phyloP scores from a whole-genome alignment of 2,797 vertebrate species.

The Anguilla anguilla region DNA sequence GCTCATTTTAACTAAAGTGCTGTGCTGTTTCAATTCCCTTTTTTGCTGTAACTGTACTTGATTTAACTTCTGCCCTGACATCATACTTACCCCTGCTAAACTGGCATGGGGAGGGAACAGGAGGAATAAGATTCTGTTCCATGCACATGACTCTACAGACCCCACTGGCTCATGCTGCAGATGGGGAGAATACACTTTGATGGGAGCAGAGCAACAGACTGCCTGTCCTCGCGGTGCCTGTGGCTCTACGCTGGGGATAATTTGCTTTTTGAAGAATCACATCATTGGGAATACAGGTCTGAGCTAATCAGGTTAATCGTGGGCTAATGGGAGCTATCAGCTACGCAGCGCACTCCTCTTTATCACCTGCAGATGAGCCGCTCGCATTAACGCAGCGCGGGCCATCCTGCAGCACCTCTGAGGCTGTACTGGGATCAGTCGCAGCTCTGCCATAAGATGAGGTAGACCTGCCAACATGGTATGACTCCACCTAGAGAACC shows the following conservation, averaged over 20 bases:
- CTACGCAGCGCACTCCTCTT: constrained; percentile 42
- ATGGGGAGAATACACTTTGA: neutral
- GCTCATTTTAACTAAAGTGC: neutral
- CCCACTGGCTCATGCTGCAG: neutral
- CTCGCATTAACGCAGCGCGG: neutral
- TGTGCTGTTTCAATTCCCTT: neutral
- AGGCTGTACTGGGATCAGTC: neutral
- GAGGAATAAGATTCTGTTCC: neutral
- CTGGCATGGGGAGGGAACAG: neutral
- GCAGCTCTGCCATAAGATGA: neutral
- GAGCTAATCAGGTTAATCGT: constrained; percentile 65
- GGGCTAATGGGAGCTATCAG: constrained; percentile 63
- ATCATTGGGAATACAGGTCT: constrained; percentile 54
- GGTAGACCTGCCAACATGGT: neutral
- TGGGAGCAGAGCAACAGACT: neutral
- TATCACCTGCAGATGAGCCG: constrained; percentile 59
- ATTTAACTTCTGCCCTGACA: constrained; percentile 20
- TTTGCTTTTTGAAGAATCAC: constrained; percentile 46
- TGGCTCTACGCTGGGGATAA: constrained; percentile 34
- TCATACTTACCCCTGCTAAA: constrained; percentile 18
- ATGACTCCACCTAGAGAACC: neutral
- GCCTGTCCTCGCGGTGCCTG: neutral
- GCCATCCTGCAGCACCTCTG: neutral
- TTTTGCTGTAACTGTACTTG: neutral
- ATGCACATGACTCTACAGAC: neutral